phyloP scores from a whole-genome alignment of 1,140 invertebrate genomes.

The Centruroides sculpturatus region DNA sequence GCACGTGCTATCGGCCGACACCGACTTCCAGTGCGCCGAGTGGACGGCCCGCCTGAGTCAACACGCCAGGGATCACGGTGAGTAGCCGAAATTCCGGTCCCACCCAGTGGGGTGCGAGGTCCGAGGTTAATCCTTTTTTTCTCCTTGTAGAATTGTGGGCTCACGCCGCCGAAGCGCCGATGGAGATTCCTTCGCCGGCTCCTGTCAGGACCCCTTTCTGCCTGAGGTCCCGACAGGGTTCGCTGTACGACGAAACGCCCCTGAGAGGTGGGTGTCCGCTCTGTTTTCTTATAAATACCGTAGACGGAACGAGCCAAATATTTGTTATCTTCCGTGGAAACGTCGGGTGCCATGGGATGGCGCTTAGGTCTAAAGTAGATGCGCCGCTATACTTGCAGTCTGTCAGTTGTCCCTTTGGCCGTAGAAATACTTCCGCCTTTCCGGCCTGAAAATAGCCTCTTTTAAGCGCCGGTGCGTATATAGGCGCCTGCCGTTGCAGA shows the following conservation, averaged over 20 bases:
- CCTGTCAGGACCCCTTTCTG: conserved; percentile 34
- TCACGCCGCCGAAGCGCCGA: conserved; percentile 41
- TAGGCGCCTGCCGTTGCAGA: too few relatives aligned
- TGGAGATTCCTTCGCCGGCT: conserved; percentile 41
- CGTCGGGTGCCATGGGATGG: too few relatives aligned
- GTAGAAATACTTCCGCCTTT: too few relatives aligned
- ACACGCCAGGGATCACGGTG: background rate
- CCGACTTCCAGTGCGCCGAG: background rate
- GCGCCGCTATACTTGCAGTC: too few relatives aligned
- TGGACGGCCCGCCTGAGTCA: background rate
- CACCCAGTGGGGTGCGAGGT: too few relatives aligned
- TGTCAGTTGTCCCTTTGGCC: too few relatives aligned
- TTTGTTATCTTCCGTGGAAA: too few relatives aligned
- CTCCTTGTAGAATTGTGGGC: conserved; percentile 40
- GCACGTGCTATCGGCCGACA: background rate
- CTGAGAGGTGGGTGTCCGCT: conserved; percentile 32
- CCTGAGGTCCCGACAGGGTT: conserved; percentile 35
- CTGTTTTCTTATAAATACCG: too few relatives aligned
- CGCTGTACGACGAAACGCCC: conserved; percentile 45
- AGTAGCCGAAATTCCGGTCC: background rate
- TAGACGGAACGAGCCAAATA: too few relatives aligned
- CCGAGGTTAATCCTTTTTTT: background rate
- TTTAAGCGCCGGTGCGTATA: too few relatives aligned
- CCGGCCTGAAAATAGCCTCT: too few relatives aligned
- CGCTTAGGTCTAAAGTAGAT: too few relatives aligned